These are phyloP conservation scores for Eulemur rubriventer DNA, from an alignment of 2,797 vertebrate species.

Conservation along the genomic window DNA sequence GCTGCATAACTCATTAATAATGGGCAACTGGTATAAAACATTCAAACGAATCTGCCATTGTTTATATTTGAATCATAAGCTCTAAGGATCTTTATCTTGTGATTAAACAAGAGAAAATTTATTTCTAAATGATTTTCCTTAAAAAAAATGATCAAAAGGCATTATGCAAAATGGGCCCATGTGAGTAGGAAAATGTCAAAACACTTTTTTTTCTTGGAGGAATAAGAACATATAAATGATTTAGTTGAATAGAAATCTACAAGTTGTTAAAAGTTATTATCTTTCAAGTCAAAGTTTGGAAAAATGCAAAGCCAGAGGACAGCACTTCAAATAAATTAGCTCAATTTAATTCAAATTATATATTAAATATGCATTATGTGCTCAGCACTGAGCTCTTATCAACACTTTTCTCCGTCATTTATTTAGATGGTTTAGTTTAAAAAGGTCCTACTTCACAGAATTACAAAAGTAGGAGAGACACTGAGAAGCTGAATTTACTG, in stretches of 20 bases:
- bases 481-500: background rate
- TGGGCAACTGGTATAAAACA: slow-evolving; percentile 54
- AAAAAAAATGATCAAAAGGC: slow-evolving; percentile 61
- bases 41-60: background rate
- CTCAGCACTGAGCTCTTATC: background rate
- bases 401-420: background rate
- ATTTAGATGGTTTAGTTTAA: background rate
- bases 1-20: slow-evolving; percentile 59
- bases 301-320: slow-evolving; percentile 23
- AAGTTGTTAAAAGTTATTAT: slow-evolving; percentile 22
- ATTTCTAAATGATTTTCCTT: slow-evolving; percentile 58
- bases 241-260: background rate
- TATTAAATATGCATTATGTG: slow-evolving; percentile 8
- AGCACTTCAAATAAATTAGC: slow-evolving; percentile 52
- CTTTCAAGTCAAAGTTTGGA: slow-evolving; percentile 22
- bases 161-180: background rate
- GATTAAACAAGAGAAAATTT: slow-evolving; percentile 62
- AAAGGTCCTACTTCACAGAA: background rate
- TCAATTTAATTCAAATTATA: slow-evolving; percentile 45
- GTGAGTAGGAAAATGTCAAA: slow-evolving; percentile 49
- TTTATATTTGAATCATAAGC: slow-evolving; percentile 56
- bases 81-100: background rate
- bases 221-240: background rate
- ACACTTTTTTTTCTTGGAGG: slow-evolving; percentile 8
- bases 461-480: background rate